These are phyloP conservation scores for Arvicanthis niloticus DNA, from an alignment of 2,113 vertebrate genomes.

Conservation along the genomic window DNA sequence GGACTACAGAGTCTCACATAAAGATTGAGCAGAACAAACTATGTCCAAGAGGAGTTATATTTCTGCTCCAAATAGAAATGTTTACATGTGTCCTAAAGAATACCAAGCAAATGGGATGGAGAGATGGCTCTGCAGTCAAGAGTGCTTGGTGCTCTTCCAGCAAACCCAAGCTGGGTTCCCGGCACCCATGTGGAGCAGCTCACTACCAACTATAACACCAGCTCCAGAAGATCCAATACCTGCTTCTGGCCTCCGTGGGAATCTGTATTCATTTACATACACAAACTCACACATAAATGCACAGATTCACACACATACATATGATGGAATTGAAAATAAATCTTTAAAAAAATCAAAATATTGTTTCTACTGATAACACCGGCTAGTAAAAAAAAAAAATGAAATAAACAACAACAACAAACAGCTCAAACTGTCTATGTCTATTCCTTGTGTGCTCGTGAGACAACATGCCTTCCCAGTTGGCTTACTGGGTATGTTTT, in stretches of 20 bases:
- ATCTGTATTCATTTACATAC: neutral
- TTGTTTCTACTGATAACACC: neutral
- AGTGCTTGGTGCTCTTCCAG: neutral
- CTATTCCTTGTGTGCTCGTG: neutral
- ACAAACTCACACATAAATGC: neutral
- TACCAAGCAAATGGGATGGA: neutral
- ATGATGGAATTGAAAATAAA: neutral
- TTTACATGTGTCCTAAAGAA: neutral
- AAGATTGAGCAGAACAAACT: neutral
- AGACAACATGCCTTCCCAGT: neutral
- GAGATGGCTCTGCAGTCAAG: neutral
- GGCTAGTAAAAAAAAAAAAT: neutral
- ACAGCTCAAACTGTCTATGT: neutral
- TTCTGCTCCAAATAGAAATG: neutral
- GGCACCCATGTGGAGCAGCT: no score
- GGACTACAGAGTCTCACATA: neutral
- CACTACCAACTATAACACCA: neutral
- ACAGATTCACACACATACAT: neutral
- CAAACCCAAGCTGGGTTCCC: neutral
- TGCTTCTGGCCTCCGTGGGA: neutral
- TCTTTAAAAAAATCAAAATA: neutral
- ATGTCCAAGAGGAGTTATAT: neutral
- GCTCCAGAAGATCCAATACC: neutral
- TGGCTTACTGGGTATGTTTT: neutral
- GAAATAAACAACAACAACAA: neutral